Conservation (phyloP, 2,113 vertebrate species). For the Muntiacus reevesi region DNA sequence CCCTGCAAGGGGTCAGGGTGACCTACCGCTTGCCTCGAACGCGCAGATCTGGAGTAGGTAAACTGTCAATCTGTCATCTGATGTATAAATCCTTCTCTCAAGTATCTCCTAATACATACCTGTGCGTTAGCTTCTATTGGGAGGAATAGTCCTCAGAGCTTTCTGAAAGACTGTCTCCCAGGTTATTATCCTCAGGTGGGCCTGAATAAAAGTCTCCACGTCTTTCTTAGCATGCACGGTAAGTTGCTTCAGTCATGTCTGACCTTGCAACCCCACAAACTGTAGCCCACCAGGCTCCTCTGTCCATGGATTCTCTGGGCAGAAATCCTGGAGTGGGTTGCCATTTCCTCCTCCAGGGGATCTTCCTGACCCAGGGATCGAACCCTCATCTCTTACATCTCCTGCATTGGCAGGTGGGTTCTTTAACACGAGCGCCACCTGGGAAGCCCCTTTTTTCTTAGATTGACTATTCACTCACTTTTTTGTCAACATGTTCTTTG, state of each 20-base stretch:
- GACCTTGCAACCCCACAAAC: background rate
- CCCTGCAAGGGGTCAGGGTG: background rate
- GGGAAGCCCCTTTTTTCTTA: background rate
- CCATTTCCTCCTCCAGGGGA: background rate
- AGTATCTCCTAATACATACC: rapidly evolving
- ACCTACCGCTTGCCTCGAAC: rapidly evolving
- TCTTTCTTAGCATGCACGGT: background rate
- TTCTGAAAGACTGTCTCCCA: background rate
- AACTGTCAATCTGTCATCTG: rapidly evolving
- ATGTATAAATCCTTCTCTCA: too few species aligned
- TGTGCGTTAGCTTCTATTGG: too few species aligned
- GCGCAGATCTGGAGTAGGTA: background rate
- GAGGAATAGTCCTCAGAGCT: background rate
- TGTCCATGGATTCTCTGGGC: background rate
- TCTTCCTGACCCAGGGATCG: background rate
- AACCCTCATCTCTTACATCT: background rate
- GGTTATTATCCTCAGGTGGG: background rate
- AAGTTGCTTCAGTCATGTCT: background rate
- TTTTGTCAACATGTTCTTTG: background rate
- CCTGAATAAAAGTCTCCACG: background rate
- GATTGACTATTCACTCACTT: background rate
- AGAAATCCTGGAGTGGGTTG: background rate
- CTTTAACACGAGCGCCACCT: rapidly evolving
- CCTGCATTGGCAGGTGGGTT: background rate
- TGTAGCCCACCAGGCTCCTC: background rate